phyloP scores from a whole-genome alignment of 2,888 invertebrate species.

The Myathropa florea region DNA sequence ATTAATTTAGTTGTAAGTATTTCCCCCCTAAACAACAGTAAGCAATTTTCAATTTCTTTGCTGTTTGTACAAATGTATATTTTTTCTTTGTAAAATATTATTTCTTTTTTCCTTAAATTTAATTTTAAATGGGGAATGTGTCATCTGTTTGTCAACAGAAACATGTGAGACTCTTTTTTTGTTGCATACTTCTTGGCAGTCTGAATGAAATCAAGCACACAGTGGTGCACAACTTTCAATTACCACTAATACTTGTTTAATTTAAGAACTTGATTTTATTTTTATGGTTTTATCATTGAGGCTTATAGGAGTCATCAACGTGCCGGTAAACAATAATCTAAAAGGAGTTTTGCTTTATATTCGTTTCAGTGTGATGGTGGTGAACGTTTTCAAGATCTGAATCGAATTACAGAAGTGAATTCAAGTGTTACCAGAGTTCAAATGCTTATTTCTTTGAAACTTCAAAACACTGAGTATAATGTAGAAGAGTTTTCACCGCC shows the following conservation, averaged over 20 bases:
- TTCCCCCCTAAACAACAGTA: background rate
- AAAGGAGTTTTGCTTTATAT: background rate
- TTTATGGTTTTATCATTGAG: too few relatives aligned
- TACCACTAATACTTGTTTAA: too few relatives aligned
- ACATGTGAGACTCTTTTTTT: background rate
- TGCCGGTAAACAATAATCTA: background rate
- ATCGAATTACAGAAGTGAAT: too few relatives aligned
- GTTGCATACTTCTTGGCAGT: conserved; percentile 31
- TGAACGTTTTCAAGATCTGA: too few relatives aligned
- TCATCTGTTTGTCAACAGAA: background rate
- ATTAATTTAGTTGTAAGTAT: conserved; percentile 65
- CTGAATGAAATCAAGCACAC: background rate
- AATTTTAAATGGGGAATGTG: background rate
- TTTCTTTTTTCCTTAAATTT: background rate
- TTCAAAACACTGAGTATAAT: too few relatives aligned
- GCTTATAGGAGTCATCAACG: too few relatives aligned
- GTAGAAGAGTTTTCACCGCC: too few relatives aligned
- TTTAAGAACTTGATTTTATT: too few relatives aligned
- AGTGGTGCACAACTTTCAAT: background rate
- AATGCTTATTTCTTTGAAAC: too few relatives aligned
- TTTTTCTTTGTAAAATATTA: background rate
- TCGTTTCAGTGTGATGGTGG: too few relatives aligned
- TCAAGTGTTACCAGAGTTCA: too few relatives aligned
- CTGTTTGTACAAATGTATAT: background rate
- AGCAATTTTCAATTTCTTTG: background rate